Evolutionary conservation across 64 coral and sea anemone genomes (phyloP).

Genomic region (Actinia equina): DNA sequence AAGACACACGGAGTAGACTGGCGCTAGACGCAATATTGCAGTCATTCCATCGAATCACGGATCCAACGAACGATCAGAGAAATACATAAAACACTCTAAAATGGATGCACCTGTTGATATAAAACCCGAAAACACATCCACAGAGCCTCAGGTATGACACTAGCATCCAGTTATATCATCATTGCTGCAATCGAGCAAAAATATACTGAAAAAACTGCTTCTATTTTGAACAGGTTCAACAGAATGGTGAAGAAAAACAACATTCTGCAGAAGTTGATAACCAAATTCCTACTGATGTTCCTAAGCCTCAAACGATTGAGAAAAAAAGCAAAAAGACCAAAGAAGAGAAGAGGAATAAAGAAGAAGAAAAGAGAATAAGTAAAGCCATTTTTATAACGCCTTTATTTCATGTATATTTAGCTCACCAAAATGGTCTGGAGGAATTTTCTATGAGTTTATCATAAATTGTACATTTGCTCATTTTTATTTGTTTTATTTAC

Average conservation of each 20-base stretch:
- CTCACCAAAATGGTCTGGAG: neutral
- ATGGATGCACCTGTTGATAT: constrained; percentile 6
- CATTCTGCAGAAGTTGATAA: neutral
- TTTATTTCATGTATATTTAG: neutral
- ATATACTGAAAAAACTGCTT: neutral
- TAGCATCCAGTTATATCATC: neutral
- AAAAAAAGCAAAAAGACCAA: constrained; percentile 41
- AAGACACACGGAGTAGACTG: neutral
- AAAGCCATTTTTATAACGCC: neutral
- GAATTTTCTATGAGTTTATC: neutral
- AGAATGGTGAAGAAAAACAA: constrained; percentile 5
- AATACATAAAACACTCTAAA: constrained; percentile 2
- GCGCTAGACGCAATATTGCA: neutral
- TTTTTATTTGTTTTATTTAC: neutral
- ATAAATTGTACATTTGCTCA: neutral
- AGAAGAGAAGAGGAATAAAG: constrained; percentile 47
- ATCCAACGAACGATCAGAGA: neutral
- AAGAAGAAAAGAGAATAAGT: constrained; percentile 66
- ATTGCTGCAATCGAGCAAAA: neutral
- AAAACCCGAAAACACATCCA: neutral
- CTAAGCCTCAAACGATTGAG: neutral
- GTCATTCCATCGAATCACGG: neutral
- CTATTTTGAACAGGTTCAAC: neutral
- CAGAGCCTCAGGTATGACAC: neutral
- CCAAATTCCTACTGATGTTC: neutral